A percentile compares a stretch with the other conserved stretches of the same genome.
Conservation (phyloP, 2,888 invertebrate genomes). For the Leptinotarsa haldemani region DNA sequence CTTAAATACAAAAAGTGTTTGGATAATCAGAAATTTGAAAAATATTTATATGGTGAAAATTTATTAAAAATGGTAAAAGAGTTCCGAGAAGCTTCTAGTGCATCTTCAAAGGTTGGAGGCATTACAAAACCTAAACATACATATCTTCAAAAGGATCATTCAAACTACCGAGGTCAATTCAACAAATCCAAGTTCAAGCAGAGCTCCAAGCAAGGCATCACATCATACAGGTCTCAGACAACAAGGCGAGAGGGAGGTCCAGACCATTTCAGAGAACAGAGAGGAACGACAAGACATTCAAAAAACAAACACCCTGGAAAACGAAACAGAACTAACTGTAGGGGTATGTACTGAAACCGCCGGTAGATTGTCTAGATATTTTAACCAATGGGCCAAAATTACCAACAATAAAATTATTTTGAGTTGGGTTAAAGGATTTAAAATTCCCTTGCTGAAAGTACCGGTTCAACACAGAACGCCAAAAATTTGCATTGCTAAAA, state of each 20-base stretch:
- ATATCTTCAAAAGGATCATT: slow-evolving; percentile 1
- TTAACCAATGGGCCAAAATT: slow-evolving; percentile 10
- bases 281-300: background rate
- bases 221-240: no score
- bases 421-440: slow-evolving; percentile 5
- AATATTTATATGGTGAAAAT: slow-evolving; percentile 25
- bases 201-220: no score
- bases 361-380: background rate
- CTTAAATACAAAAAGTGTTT: slow-evolving; percentile 19
- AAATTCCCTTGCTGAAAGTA: slow-evolving; percentile 8
- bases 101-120: background rate
- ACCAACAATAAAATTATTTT: slow-evolving; percentile 1
- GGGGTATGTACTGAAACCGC: slow-evolving; percentile 11
- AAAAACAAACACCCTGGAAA: background rate
- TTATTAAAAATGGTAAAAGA: slow-evolving; percentile 13
- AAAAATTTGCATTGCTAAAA: slow-evolving; percentile 12
- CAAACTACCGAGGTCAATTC: slow-evolving; percentile 16
- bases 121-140: background rate
- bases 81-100: background rate
- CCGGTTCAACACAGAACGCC: background rate
- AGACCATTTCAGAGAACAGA: slow-evolving; percentile 5
- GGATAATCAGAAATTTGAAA: slow-evolving; percentile 12
- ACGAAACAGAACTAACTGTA: background rate
- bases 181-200: slow-evolving; percentile 18
- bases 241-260: no score